These are phyloP conservation scores for Kryphioiulus occultus DNA, from an alignment of 2,888 invertebrate genomes.

Conservation along the genomic window DNA sequence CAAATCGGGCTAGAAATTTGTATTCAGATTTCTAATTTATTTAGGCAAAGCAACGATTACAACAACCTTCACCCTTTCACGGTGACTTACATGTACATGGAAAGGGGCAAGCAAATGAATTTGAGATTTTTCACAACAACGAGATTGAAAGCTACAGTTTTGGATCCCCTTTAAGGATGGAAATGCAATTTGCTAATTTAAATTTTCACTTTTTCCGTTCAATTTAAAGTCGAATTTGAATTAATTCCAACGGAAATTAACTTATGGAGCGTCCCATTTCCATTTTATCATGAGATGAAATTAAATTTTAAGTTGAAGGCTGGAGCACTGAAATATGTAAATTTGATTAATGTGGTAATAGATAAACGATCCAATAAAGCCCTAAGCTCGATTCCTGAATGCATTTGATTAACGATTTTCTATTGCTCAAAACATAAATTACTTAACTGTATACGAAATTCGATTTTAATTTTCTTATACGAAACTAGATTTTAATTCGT, in stretches of 20 bases:
- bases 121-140: not conserved
- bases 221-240: conserved; percentile 6
- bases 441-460: not conserved
- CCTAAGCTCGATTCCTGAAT: not conserved
- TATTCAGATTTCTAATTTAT: not conserved
- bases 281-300: not conserved
- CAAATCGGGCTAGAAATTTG: not conserved
- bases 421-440: not conserved
- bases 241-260: conserved; percentile 5
- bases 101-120: too few species aligned
- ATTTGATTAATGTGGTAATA: conserved; percentile 10
- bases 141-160: not conserved
- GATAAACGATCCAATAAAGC: not conserved
- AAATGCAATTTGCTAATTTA: conserved; percentile 10
- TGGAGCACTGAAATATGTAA: not conserved
- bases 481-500: too few species aligned
- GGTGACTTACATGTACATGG: too few species aligned
- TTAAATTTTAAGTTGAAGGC: not conserved
- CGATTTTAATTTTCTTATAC: not conserved
- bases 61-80: not conserved
- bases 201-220: conserved; percentile 12
- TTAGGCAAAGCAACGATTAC: not conserved
- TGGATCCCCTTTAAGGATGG: not conserved
- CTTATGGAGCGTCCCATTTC: not conserved
- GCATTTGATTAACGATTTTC: not conserved